Evolutionary conservation across 2,888 invertebrate genomes (phyloP).

Genomic region (Odontomyia ornata): DNA sequence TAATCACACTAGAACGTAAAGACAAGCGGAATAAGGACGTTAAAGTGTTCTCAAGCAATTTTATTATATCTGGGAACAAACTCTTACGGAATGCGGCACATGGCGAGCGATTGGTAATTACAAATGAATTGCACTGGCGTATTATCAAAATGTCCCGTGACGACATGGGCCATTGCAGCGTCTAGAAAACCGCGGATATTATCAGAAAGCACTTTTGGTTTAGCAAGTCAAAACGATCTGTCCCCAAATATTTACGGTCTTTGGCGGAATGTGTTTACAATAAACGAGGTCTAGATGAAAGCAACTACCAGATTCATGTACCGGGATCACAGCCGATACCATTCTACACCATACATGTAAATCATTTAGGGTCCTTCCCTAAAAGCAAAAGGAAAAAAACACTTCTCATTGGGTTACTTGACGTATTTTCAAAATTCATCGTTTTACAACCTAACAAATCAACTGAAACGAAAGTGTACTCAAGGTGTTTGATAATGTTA

Average conservation of each 20-base stretch:
- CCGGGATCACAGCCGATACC: conserved; percentile 1
- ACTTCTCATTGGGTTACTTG: conserved; percentile 53
- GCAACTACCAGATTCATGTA: neutral
- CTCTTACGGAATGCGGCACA: neutral
- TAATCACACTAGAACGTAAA: neutral
- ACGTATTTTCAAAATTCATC: conserved; percentile 48
- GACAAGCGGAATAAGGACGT: neutral
- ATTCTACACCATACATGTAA: no score
- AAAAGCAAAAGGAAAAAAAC: no score
- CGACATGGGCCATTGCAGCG: neutral
- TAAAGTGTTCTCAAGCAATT: neutral
- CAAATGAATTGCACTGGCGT: neutral
- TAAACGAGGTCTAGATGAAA: neutral
- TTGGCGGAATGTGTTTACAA: neutral
- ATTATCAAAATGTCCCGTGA: neutral
- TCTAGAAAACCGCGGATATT: neutral
- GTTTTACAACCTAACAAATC: neutral
- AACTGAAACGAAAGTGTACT: neutral
- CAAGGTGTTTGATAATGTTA: neutral
- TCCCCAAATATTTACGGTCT: neutral
- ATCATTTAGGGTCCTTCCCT: no score
- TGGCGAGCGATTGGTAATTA: neutral
- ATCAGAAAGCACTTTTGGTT: conserved; percentile 57
- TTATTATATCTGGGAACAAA: conserved; percentile 1
- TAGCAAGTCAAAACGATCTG: neutral